Evolutionary conservation across 2,888 invertebrate genomes (phyloP), one percentile per base, ranked within the genome.

Genomic region (Philaethria dido): DNA sequence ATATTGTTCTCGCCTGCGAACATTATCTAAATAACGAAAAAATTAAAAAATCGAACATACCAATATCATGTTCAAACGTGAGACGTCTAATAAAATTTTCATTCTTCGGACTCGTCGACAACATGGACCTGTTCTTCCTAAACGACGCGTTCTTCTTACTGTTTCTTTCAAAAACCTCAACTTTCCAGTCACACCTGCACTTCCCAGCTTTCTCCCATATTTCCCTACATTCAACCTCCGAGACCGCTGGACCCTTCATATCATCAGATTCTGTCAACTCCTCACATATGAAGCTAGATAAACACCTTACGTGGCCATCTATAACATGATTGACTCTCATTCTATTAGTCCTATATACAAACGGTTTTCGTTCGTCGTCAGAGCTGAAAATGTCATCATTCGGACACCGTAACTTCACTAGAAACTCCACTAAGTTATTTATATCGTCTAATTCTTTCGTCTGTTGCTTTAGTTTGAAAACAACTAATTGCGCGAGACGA

Each of bases 101-200:
- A 61, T 77, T 80, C 71, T 92, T 90, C 33, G 92, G 90, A 75
- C 92, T 91, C 0, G 89, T 85, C 14, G 92, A 92, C 69, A 92
- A 78, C 44, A 86, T 89, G 48, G 94, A 90, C 70, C 94, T 87
- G 67, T 88, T 93, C 75, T 94, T 91, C 71, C 94, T 93, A 55
- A 93, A 89, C 70, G 93, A 93, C 0, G 92, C 89, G 66, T 89
- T 93, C 76, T 90, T 93, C 75, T 93, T 91, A 52, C 87, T 89
- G 47, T 89, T 94, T 74, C 93, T 86, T 77, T 93, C 81, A 75
- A 93, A 87, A 74, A 87, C 74, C 73, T 93, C 87, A 66, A 93
- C 80, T 79, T 93, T 94, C 94, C 95, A 95, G 8, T 93, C 90
- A 78, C 96, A 96, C n/a, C 88, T 76, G 74, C 96, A 96, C 39